Conservation (phyloP, 2,113 vertebrate species). For the Hyperoodon ampullatus region DNA sequence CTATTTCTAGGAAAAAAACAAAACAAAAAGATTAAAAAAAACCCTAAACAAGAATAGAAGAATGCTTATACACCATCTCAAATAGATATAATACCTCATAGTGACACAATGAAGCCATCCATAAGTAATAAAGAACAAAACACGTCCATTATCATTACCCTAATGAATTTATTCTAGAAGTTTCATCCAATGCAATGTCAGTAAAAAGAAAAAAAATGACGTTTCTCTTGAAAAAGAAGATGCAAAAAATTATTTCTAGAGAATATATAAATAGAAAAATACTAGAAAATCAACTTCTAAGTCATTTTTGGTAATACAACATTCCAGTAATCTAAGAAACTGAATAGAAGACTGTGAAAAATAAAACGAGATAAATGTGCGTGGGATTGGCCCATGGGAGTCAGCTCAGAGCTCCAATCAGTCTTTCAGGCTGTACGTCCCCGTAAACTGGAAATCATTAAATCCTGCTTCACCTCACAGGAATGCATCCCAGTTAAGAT, state of each 20-base stretch:
- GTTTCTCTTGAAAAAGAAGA: constrained; percentile 33
- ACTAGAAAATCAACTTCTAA: constrained; percentile 45
- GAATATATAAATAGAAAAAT: constrained; percentile 41
- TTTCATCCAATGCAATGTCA: background rate
- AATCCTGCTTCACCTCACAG: constrained; percentile 58
- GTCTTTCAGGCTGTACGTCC: background rate
- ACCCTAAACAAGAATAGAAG: background rate
- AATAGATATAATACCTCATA: background rate
- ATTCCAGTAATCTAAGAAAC: constrained; percentile 33
- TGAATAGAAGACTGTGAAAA: background rate
- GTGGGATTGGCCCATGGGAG: background rate
- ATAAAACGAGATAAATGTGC: background rate
- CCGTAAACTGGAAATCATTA: constrained; percentile 45
- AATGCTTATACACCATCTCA: background rate
- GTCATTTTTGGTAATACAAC: background rate
- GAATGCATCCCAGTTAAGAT: constrained; percentile 69
- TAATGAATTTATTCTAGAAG: background rate
- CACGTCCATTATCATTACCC: background rate
- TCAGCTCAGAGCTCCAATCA: background rate
- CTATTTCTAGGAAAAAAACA: background rate
- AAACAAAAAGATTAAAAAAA: background rate
- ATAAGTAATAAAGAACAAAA: background rate
- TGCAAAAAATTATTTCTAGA: background rate
- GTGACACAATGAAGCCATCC: background rate
- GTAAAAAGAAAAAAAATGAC: background rate